Base-by-base conservation (phyloP, 1,140 invertebrate genomes). In the Maconellicoccus hirsutus region DNA sequence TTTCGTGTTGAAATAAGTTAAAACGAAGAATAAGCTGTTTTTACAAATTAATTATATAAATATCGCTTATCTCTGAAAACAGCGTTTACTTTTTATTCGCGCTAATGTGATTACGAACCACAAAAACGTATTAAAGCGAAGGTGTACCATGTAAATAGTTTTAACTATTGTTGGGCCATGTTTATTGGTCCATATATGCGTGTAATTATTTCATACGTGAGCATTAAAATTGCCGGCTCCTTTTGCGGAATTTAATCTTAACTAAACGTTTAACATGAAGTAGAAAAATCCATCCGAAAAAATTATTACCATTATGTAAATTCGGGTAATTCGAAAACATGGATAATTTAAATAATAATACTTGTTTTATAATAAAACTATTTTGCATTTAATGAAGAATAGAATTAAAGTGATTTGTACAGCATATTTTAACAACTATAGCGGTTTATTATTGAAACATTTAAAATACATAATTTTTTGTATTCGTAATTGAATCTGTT, bases 41-140 rank as follows among this genome's bases (percentile, higher is more conserved):
- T 19, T 52, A 52, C 42, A 52, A 52, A 52, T 52, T 52, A 52
- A 52, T 52, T 52, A 52, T 52, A 52, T 52, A 52, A 52, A 52
- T 52, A 52, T 52, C 42, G 42, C 42, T 52, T 52, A 52, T 52
- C 42, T 52, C 42, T 3, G n/a, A 52, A 52, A 52, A 6, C 42
- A 52, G 42, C 42, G 42, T 52, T 52, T 52, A 52, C 42, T 52
- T 52, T 52, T 52, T 52, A 52, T 52, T 52, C 42, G 42, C 42
- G 2, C 2, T 52, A 16, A 19, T 52, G n/a, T 52, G n/a, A 52
- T 52, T 52, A 52, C 42, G 42, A 52, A 52, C 10, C 42, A 52
- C 42, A 16, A 52, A 52, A 52, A 14, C n/a, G n/a, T 52, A 52
- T 52, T 52, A 52, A 33, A 3, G 12, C 3, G 12, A 6, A 16